Conservation (phyloP, 2,797 vertebrate species). For the Urophycis tenuis region DNA sequence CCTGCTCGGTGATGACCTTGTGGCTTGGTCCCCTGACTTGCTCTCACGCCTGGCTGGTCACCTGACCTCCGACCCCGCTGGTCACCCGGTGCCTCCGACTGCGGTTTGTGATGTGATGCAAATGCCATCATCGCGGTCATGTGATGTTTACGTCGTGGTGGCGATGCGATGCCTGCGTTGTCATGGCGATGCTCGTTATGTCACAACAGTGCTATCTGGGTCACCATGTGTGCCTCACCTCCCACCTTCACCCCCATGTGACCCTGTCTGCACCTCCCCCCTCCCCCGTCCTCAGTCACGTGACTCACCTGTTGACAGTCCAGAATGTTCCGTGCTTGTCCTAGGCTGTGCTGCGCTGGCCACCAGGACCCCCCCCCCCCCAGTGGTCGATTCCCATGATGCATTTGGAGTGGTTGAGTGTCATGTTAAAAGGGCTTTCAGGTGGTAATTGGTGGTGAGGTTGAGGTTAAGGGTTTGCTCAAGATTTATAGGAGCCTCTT, state of each 20-base stretch:
- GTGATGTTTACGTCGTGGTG: background rate
- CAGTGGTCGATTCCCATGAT: no score
- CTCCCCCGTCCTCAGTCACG: no score
- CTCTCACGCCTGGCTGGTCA: no score
- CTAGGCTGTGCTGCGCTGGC: no score
- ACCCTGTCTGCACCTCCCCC: background rate
- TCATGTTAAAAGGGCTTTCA: no score
- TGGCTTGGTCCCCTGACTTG: background rate
- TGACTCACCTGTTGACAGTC: no score
- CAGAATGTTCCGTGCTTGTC: no score
- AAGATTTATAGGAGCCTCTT: no score
- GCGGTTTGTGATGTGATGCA: conserved; percentile 48
- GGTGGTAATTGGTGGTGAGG: no score
- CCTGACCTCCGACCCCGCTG: conserved; percentile 44
- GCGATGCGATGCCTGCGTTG: background rate
- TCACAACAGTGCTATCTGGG: background rate
- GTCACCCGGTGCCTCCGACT: conserved; percentile 53
- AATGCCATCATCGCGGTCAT: conserved; percentile 35
- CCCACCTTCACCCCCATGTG: background rate
- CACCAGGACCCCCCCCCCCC: no score
- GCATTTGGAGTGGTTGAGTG: no score
- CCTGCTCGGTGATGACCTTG: background rate
- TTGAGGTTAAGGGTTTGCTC: no score
- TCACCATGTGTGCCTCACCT: background rate
- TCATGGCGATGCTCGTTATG: background rate